phyloP scores from a whole-genome alignment of 2,888 invertebrate species.

The Octonoba sinensis region DNA sequence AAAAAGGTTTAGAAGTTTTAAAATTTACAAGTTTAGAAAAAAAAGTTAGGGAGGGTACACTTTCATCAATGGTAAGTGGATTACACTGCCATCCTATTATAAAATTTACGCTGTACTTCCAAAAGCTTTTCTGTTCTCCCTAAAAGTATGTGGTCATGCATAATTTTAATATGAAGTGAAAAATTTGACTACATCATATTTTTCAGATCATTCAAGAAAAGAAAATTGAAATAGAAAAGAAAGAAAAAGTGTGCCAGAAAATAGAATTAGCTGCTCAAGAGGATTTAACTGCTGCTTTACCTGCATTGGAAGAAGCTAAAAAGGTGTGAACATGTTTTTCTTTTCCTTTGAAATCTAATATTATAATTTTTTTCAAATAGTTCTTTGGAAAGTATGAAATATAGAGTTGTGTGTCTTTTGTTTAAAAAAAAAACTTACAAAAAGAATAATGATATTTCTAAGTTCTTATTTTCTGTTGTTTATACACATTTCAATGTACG shows the following conservation, averaged over 20 bases:
- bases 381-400: background rate
- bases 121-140: background rate
- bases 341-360: background rate
- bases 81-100: too few species aligned
- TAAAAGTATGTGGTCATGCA: background rate
- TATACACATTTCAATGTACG: too few species aligned
- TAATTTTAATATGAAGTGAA: too few species aligned
- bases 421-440: too few species aligned
- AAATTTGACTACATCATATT: background rate
- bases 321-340: conserved; percentile 70
- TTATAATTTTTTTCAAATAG: conserved; percentile 19
- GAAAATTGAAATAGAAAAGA: conserved; percentile 81
- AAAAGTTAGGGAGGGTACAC: too few species aligned
- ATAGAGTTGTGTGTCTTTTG: too few species aligned
- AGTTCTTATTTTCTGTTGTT: too few species aligned
- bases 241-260: conserved; percentile 84
- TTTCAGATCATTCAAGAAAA: conserved; percentile 35
- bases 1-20: too few species aligned
- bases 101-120: too few species aligned
- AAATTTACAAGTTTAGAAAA: too few species aligned
- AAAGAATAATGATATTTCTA: too few species aligned
- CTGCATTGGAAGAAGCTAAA: conserved; percentile 87
- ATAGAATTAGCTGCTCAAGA: conserved; percentile 85
- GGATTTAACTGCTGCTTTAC: conserved; percentile 87
- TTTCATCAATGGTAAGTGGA: too few species aligned